Evolutionary conservation across 2,888 invertebrate species (phyloP), one percentile per base, ranked within the genome.

Genomic region (Digitonthophagus gazella): DNA sequence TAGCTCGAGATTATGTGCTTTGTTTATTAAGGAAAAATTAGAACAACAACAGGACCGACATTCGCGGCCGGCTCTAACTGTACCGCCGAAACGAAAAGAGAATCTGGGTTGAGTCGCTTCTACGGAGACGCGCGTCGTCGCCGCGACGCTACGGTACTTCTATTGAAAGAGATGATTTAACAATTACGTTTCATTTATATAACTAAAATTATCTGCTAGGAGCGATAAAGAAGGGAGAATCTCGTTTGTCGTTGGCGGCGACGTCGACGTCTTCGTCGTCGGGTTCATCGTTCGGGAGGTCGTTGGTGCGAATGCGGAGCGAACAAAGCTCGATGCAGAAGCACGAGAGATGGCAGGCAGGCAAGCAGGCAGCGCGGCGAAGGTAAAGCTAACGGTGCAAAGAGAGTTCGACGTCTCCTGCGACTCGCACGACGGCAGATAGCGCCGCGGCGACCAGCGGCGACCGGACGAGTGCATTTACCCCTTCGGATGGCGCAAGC

Each of bases 351-450:
- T 61, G 61, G 61, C 61, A 19, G 18, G 61, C 61, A 19, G 18
- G 18, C 16, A 4, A 61, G 18, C 18, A n/a, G n/a, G 61, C 61
- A 61, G 74, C 73, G 74, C 75, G 72, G 74, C 74, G 73, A 74
- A 76, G 76, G 78, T 76, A 76, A 76, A 76, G 73, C 75, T 77
- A 78, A 77, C 77, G 77, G 78, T 78, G 76, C 20, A 70, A 69
- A 67, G 72, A 69, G 71, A 75, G 76, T 76, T 76, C 76, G 76
- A 76, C 71, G 76, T 68, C 75, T 72, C 75, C 72, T 69, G 73
- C 69, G 72, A 73, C 28, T 44, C 28, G 28, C 28, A 11, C 28
- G 28, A 44, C 61, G 61, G 6, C 6, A 5, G 15, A 57, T 20
- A 20, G 61, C 61, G 19, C 18, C 18, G 18, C 61, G 19, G 15